Base-by-base conservation (phyloP, 35 echinoderm and acorn worm species). In the Heliocidaris tuberculata region DNA sequence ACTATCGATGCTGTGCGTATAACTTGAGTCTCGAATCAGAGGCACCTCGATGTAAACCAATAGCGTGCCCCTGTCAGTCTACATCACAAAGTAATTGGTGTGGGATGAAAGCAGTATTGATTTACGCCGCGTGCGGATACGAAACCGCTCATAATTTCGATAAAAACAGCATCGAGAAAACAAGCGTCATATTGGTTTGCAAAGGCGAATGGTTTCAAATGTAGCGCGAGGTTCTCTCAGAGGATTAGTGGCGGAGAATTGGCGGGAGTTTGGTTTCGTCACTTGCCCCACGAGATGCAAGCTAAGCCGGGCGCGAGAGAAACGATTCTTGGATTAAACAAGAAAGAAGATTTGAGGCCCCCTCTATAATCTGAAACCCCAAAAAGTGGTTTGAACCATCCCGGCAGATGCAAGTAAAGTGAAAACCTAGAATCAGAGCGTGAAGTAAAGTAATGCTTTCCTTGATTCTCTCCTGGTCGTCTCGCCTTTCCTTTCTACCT, bases 81-180 rank as follows among this genome's bases (percentile, higher is more conserved):
- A 59, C 91, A 93, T 93, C 91, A 54, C 91, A 59, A 93, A 93
- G 91, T 93, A 93, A 93, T 93, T 93, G 91, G 91, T 93, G 50
- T 93, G 91, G 50, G 91, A 93, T 93, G 91, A 93, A 93, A 52
- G 91, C 31, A 48, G 91, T 93, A 93, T 93, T 93, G 91, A 93
- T 93, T 93, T 93, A 93, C 91, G 91, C 50, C 47, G 91, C 48
- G 91, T 59, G 91, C 91, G 91, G 91, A 93, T 93, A 93, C 91
- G 91, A 93, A 93, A 93, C 91, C 91, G 91, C 91, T 93, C 91
- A 93, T 93, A 93, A 93, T 93, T 93, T 93, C 91, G 91, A 93
- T 59, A 93, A 93, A 93, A 93, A 93, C 91, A 93, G 91, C 91
- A 59, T 93, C 91, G 91, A 93, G 91, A 93, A 93, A 93, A 93